Evolutionary conservation across 2,113 vertebrate species (phyloP), one percentile per base, ranked within the genome.

Genomic region (Eretmochelys imbricata): DNA sequence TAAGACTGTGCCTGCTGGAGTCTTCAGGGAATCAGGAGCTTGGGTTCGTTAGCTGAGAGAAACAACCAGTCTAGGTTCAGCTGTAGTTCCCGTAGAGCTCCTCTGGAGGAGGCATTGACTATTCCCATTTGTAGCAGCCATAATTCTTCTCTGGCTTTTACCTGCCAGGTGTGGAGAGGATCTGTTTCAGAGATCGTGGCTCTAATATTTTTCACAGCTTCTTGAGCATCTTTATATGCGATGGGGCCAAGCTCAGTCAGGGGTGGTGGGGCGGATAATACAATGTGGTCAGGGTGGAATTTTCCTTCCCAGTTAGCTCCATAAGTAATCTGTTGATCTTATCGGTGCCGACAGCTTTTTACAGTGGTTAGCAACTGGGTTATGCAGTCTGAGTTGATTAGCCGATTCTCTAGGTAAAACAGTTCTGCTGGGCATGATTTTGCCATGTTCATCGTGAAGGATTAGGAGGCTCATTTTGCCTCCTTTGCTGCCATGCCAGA

Each of bases 171-270:
- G n/a, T n/a, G 35, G 8, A 80, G n/a, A 29, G 31, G 17, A 80
- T 49, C n/a, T 31, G 19, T 50, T n/a, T 0, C 0, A 79, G 31
- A 85, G 8, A 29, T 25, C 16, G 46, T 48, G 84, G 46, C 42
- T 79, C 24, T 87, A 17, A 84, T 27, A 54, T 24, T 78, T 72
- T 69, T 59, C 46, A 59, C 17, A 27, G 69, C 46, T 49, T 81
- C 81, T 59, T 69, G 82, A 79, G 82, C 46, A 22, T 87, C 84
- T 79, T 49, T 46, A 69, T n/a, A 17, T 80, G 83, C 65, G 25
- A 55, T 69, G 54, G 69, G 80, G 83, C 62, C 5, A 81, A 3
- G 38, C 38, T 75, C 38, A 42, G n/a, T 10, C n/a, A 42, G 38
- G 38, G 9, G 9, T 42, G 9, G 38, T 10, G 35, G n/a, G n/a